These are phyloP conservation scores for Takifugu bimaculatus DNA, from an alignment of 2,113 vertebrate species.

Conservation along the genomic window DNA sequence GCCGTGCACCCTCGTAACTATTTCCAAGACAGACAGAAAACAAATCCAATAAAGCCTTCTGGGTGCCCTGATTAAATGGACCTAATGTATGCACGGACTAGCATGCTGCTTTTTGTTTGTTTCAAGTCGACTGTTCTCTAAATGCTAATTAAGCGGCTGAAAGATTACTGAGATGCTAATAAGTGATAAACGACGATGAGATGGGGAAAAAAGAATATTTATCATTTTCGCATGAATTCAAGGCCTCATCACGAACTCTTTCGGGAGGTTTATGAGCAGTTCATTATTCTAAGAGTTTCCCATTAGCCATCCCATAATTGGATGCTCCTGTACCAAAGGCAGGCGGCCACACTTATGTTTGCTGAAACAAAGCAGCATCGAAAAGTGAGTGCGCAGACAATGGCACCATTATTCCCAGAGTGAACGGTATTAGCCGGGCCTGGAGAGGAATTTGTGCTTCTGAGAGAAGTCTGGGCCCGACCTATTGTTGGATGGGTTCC, in stretches of 20 bases:
- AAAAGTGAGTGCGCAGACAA: constrained; percentile 47
- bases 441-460: constrained; percentile 35
- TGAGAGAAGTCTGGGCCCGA: constrained; percentile 44
- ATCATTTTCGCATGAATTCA: constrained; percentile 53
- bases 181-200: constrained; percentile 25
- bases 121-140: neutral
- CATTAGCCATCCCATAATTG: constrained; percentile 62
- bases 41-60: neutral
- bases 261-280: constrained; percentile 44
- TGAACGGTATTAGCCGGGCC: constrained; percentile 51
- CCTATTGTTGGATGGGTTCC: constrained; percentile 53
- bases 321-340: constrained; percentile 47
- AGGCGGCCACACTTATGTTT: constrained; percentile 39
- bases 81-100: too few species aligned
- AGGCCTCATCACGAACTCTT: constrained; percentile 54
- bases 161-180: constrained; percentile 8
- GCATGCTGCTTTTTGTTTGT: too few species aligned
- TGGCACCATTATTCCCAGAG: constrained; percentile 49
- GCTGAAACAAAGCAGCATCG: constrained; percentile 53
- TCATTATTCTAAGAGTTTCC: constrained; percentile 61
- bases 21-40: constrained; percentile 1
- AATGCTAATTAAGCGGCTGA: neutral
- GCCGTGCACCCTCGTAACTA: neutral
- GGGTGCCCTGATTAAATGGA: neutral
- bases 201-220: constrained; percentile 35